A percentile compares a stretch with the other conserved stretches of the same genome.
Evolutionary conservation across 1,140 invertebrate genomes (phyloP).

Genomic region (Dufourea novaeangliae): DNA sequence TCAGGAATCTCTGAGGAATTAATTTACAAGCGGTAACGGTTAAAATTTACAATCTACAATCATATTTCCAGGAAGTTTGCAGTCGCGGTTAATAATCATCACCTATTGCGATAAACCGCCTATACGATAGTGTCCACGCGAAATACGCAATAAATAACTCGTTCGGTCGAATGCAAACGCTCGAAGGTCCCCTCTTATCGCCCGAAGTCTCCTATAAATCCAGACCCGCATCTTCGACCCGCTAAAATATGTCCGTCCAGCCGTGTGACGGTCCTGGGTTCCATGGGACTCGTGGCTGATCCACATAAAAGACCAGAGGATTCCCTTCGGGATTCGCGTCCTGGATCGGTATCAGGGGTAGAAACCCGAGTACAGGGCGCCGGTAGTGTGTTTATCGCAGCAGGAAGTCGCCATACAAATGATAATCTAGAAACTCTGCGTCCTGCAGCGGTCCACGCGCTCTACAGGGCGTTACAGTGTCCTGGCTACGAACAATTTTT

Average conservation of each 20-base stretch:
- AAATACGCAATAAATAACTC: constrained; percentile 25
- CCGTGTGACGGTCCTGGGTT: background rate
- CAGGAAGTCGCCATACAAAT: constrained; percentile 67
- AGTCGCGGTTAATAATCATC: background rate
- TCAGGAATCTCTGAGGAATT: background rate
- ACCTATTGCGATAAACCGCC: background rate
- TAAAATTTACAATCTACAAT: background rate
- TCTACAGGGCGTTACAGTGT: constrained; percentile 9
- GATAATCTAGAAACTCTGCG: constrained; percentile 54
- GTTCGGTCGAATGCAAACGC: background rate
- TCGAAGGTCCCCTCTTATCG: constrained; percentile 13
- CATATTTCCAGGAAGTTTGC: background rate
- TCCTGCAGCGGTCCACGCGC: constrained; percentile 13
- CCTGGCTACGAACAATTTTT: background rate
- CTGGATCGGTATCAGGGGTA: constrained; percentile 39
- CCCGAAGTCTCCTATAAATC: constrained; percentile 25
- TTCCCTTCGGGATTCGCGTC: constrained; percentile 2
- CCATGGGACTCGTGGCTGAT: background rate
- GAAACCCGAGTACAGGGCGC: constrained; percentile 43
- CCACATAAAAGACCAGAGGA: constrained; percentile 14
- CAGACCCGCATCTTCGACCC: constrained; percentile 29
- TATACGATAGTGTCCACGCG: background rate
- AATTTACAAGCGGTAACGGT: background rate
- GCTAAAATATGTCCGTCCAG: constrained; percentile 20
- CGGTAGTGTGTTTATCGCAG: constrained; percentile 66